phyloP scores from a whole-genome alignment of 2,888 invertebrate species.

The Xanthorhoe spadicearia region DNA sequence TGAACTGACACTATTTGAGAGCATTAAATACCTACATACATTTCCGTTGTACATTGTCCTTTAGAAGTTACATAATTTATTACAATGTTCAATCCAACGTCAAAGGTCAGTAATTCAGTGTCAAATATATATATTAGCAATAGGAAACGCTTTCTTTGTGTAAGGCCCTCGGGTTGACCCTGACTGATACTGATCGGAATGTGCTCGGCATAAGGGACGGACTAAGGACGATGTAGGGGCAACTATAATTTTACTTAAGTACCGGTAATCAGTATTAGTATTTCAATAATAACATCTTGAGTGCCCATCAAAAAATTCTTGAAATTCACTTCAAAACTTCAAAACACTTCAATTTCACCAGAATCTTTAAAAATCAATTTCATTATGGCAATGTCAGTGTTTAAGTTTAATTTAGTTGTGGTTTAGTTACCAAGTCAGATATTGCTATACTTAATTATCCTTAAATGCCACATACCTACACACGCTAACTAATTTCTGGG shows the following conservation, averaged over 20 bases:
- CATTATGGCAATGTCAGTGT: too few species aligned
- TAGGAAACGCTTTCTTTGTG: conserved; percentile 43
- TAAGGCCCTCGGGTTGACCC: conserved; percentile 34
- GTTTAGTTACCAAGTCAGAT: too few species aligned
- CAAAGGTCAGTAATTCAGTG: conserved; percentile 36
- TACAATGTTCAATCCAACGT: background rate
- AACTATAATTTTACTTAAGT: background rate
- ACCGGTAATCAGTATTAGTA: background rate
- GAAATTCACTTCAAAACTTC: too few species aligned
- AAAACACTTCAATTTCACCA: too few species aligned
- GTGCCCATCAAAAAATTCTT: too few species aligned
- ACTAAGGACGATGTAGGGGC: conserved; percentile 2
- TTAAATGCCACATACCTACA: background rate
- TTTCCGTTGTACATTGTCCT: too few species aligned
- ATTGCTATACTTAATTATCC: too few species aligned
- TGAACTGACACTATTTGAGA: too few species aligned
- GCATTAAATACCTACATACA: too few species aligned
- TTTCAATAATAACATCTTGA: too few species aligned
- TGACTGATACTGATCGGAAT: conserved; percentile 28
- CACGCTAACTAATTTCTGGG: background rate
- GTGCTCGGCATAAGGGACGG: conserved; percentile 4
- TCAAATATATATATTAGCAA: conserved; percentile 37
- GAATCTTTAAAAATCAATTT: too few species aligned
- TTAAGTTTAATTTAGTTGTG: too few species aligned
- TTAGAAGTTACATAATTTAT: background rate